Evolutionary conservation across 1,140 invertebrate species (phyloP), one percentile per base, ranked within the genome.

Genomic region (Littorina saxatilis): DNA sequence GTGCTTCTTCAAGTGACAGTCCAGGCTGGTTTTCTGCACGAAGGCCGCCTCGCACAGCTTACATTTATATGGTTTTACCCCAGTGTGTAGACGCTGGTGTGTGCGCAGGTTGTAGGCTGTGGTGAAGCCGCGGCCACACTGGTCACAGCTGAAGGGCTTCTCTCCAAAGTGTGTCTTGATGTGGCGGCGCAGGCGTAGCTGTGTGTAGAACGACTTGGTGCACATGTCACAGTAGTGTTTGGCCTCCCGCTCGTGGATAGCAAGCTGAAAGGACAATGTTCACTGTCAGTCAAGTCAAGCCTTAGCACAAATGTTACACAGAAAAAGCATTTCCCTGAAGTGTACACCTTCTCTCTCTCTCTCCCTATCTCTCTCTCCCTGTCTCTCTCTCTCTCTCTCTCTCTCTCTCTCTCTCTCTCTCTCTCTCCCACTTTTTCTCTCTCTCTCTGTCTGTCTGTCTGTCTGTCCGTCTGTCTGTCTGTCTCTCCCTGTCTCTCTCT

Each of bases 121-220:
- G 55, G 77, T 66, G 61, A 66, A 79, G 32, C 55, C 35, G 15
- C 47, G n/a, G 55, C 63, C 61, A 23, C 77, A 79, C 27, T 39
- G 39, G 58, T 63, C 55, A 27, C 77, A 79, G 29, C 37, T 50
- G 23, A 47, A 74, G 27, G 72, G 72, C 0, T 39, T 32, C n/a
- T 74, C 35, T 20, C 72, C 72, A 9, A 20, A 20, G 39, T 74
- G 72, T 0, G 47, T 50, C 15, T 37, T 43, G 39, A 74, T 40
- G 72, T 74, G 72, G 9, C 27, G n/a, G 3, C 27, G n/a, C 0
- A 74, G 72, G 20, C 39, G 47, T 3, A 50, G 47, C 0, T 40
- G 17, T 9, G 39, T 74, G n/a, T 40, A 74, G 72, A 74, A 74
- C 2, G 72, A 74, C 72, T 74, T 74, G 39, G 39, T 50, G 47